A percentile compares a stretch with the other conserved stretches of the same genome.
Conservation (phyloP, 92 coral and sea anemone species). For the Paramuricea clavata region DNA sequence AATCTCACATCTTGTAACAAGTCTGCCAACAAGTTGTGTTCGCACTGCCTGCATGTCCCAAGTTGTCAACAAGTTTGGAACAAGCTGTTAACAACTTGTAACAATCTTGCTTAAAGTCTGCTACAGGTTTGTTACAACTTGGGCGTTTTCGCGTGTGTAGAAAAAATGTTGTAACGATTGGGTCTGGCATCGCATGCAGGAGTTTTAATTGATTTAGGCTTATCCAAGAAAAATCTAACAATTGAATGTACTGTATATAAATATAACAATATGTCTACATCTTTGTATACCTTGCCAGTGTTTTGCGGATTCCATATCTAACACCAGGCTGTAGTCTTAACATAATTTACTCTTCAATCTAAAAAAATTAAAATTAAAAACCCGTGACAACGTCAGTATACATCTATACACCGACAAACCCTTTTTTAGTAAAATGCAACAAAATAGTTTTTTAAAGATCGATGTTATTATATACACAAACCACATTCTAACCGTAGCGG, state of each 20-base stretch:
- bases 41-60: too few species aligned
- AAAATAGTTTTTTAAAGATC: not conserved
- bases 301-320: not conserved
- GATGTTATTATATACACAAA: not conserved
- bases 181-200: not conserved
- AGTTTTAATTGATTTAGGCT: not conserved
- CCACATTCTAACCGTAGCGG: not conserved
- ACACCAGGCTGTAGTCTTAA: constrained; percentile 3
- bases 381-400: not conserved
- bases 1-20: too few species aligned
- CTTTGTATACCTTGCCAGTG: not conserved
- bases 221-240: not conserved
- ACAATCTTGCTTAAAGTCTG: too few species aligned
- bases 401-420: not conserved
- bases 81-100: too few species aligned
- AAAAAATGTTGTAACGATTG: too few species aligned
- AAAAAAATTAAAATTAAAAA: not conserved
- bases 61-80: too few species aligned
- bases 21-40: too few species aligned
- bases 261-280: not conserved
- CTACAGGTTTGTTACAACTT: too few species aligned
- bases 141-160: too few species aligned
- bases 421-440: not conserved
- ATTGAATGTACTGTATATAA: too few species aligned
- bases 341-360: not conserved